Percentiles rank a stretch among this genome's conserved stretches.
Evolutionary conservation across 1,140 invertebrate species (phyloP).

Genomic region (Philaenus spumarius): DNA sequence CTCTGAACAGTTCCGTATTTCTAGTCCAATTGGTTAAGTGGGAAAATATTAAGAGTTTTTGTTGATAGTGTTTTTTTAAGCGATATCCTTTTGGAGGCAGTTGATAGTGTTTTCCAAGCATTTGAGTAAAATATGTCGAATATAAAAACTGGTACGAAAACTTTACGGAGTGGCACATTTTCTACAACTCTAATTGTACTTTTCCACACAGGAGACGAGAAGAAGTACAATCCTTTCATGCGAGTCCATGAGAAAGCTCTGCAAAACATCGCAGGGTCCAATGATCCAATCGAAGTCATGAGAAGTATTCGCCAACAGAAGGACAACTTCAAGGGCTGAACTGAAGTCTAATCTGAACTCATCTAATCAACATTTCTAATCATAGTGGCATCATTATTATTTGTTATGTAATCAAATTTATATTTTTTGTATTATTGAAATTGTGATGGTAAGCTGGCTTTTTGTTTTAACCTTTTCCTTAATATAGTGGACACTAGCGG

Average conservation of each 20-base stretch:
- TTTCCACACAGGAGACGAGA: conserved; percentile 59
- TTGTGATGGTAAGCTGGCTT: no score
- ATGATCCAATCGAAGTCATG: conserved; percentile 64
- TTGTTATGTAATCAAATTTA: no score
- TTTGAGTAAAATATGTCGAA: neutral
- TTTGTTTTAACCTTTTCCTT: no score
- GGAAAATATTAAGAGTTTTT: neutral
- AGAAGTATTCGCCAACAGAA: conserved; percentile 63
- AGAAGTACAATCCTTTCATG: conserved; percentile 93
- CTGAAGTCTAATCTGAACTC: no score
- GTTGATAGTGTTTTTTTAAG: neutral
- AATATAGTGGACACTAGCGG: no score
- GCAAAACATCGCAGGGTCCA: conserved; percentile 51
- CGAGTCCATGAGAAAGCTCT: conserved; percentile 61
- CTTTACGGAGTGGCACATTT: neutral
- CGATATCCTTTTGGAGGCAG: neutral
- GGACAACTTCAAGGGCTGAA: conserved; percentile 50
- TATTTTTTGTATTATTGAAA: no score
- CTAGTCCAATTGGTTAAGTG: no score
- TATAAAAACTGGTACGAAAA: neutral
- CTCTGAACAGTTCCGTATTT: no score
- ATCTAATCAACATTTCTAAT: no score
- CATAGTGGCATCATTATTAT: no score
- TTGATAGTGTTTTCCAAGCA: neutral
- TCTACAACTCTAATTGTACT: neutral